These are phyloP conservation scores for Drosophila mimica DNA, from an alignment of 2,888 invertebrate species.

Conservation along the genomic window DNA sequence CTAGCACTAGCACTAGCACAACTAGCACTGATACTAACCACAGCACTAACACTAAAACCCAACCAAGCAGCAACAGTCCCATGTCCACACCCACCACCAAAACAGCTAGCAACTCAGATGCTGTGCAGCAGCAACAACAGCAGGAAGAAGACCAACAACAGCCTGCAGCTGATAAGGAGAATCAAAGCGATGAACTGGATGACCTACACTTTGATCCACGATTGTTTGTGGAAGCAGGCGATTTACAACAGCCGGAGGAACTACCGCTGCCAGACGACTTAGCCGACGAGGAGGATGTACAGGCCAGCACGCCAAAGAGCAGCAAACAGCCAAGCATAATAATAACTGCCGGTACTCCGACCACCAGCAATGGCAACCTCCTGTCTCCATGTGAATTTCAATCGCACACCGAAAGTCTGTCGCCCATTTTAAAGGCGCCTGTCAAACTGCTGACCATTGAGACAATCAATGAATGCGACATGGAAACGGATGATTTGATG, in stretches of 20 bases:
- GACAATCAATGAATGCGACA: conserved; percentile 66
- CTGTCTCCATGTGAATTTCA: conserved; percentile 64
- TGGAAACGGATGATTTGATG: conserved; percentile 65
- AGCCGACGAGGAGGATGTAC: conserved; percentile 58
- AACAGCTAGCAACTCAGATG: conserved; percentile 3
- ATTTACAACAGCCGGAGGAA: conserved; percentile 43
- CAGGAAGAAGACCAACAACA: neutral
- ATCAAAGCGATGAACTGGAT: conserved; percentile 47
- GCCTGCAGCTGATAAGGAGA: conserved; percentile 44
- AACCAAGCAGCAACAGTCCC: conserved; percentile 29
- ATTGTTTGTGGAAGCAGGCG: conserved; percentile 71
- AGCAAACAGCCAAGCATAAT: conserved; percentile 29
- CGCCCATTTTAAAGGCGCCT: conserved; percentile 78
- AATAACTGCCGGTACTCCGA: conserved; percentile 43
- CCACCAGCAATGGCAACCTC: conserved; percentile 25
- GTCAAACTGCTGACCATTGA: conserved; percentile 52
- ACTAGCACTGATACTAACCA: conserved; percentile 62
- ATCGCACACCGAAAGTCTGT: conserved; percentile 74
- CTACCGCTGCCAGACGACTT: conserved; percentile 64
- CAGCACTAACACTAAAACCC: conserved; percentile 48
- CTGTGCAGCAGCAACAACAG: conserved; percentile 10
- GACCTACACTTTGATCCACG: conserved; percentile 79
- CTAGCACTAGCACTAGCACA: conserved; percentile 58
- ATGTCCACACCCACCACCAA: conserved; percentile 21
- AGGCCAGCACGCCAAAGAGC: conserved; percentile 66